phyloP scores from a whole-genome alignment of 2,888 invertebrate genomes.

The Sturmia bella region DNA sequence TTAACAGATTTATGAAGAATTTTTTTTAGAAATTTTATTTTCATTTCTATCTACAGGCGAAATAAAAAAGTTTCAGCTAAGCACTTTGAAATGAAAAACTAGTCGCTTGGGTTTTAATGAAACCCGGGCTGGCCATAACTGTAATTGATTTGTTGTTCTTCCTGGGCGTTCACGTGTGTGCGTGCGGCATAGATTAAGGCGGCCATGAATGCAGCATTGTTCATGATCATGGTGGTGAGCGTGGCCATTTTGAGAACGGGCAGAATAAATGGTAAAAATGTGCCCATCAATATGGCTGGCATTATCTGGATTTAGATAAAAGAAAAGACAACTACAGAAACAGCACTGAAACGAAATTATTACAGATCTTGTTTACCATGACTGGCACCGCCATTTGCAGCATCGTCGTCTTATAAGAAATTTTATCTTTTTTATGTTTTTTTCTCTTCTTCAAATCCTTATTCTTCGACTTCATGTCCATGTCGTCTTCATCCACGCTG shows the following conservation, averaged over 20 bases:
- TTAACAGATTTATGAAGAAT: no score
- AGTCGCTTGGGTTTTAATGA: conserved; percentile 67
- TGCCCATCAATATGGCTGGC: conserved; percentile 86
- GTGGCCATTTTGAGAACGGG: conserved; percentile 87
- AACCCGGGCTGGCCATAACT: conserved; percentile 74
- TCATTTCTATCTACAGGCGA: no score
- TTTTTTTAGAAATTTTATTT: not conserved
- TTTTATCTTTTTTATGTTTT: conserved; percentile 65
- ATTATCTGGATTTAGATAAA: conserved; percentile 74
- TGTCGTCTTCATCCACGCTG: conserved; percentile 52
- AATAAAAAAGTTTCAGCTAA: not conserved
- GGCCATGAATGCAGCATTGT: conserved; percentile 86
- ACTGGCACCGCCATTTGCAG: conserved; percentile 83
- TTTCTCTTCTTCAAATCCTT: conserved; percentile 74
- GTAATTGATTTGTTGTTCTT: conserved; percentile 78
- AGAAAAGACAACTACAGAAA: not conserved
- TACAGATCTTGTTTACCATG: conserved; percentile 79
- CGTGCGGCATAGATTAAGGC: conserved; percentile 82
- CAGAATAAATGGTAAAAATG: conserved; percentile 86
- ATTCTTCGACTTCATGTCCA: conserved; percentile 57
- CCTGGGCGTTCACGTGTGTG: conserved; percentile 77
- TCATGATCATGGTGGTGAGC: conserved; percentile 84
- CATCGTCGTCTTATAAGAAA: conserved; percentile 76
- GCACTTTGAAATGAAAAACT: not conserved
- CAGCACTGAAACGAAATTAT: not conserved